Base-by-base conservation (phyloP, 2,113 vertebrate genomes). In the Trochalopteron elliotii region DNA sequence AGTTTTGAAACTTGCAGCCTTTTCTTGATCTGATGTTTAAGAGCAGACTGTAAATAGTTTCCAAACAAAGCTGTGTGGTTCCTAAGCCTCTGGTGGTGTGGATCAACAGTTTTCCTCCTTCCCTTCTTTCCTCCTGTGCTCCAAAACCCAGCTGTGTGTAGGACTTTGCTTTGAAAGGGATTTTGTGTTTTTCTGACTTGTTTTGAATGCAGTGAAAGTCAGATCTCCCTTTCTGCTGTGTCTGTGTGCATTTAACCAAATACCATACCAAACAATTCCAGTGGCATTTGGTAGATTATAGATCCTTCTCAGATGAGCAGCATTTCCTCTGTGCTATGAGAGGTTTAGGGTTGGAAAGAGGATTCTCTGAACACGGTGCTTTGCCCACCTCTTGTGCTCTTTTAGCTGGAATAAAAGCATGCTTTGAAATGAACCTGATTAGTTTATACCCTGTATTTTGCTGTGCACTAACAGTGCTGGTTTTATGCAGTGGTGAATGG, bases 371-470 rank as follows among this genome's bases (percentile, higher is more conserved):
- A 82, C 53, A 4, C 13, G 31, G 25, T 93, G 65, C 53, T 91
- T 89, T 95, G 86, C 53, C 78, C 72, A 78, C 53, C 49, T 97
- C 61, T 92, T 56, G 15, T 30, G 65, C 40, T 94, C 80, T 79
- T 88, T n/a, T 57, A 86, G 71, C 85, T 88, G 28, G 50, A 86
- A 85, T 92, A 80, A 80, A 72, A 83, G 30, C 70, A 8, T 69
- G 70, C 55, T 93, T 91, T 93, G 87, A 88, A 75, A 90, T 67
- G 64, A 86, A 80, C 71, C 85, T 89, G 89, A 89, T 94, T 40
- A 68, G 81, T 89, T 94, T 84, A 68, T 89, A 61, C 17, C 53
- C 74, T 89, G 83, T 81, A 1, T 95, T 95, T 93, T 94, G 77
- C 93, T 52, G 60, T 80, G 82, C 22, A 3, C 33, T 63, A 24